Percentiles rank a stretch among this genome's conserved stretches.
These are phyloP conservation scores for Anarrhichthys ocellatus DNA, from an alignment of 2,113 vertebrate species.

Conservation along the genomic window DNA sequence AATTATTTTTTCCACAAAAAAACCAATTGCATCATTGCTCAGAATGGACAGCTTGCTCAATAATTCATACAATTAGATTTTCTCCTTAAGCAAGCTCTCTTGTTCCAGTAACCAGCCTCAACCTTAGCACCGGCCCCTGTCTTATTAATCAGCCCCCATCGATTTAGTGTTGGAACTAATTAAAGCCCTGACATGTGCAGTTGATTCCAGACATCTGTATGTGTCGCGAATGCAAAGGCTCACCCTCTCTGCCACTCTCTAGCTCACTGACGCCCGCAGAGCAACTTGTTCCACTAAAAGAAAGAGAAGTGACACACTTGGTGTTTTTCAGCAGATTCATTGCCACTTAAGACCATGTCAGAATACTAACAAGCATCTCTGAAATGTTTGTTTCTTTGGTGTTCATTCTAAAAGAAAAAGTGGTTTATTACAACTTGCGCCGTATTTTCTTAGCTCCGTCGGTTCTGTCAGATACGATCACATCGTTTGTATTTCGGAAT, in stretches of 20 bases:
- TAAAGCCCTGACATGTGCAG: constrained; percentile 80
- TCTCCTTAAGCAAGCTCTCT: constrained; percentile 81
- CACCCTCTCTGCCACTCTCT: constrained; percentile 49
- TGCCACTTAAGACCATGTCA: constrained; percentile 20
- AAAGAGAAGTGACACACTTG: constrained; percentile 39
- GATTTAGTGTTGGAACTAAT: constrained; percentile 81
- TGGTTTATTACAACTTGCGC: neutral
- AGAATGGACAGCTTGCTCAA: constrained; percentile 78
- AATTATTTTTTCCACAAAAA: constrained; percentile 53
- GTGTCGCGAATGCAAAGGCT: constrained; percentile 73
- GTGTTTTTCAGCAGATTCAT: constrained; percentile 60
- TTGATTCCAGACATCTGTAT: constrained; percentile 81
- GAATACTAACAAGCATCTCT: constrained; percentile 58
- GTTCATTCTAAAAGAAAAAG: neutral
- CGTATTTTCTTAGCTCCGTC: neutral
- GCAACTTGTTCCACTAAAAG: constrained; percentile 47
- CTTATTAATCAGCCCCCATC: constrained; percentile 81
- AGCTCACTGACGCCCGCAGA: constrained; percentile 52
- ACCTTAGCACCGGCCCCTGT: constrained; percentile 74
- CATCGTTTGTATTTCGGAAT: neutral
- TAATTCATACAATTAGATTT: constrained; percentile 85
- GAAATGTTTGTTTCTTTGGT: constrained; percentile 27
- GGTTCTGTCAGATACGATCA: neutral
- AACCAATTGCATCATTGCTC: constrained; percentile 72
- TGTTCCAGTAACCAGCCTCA: constrained; percentile 76